Evolutionary conservation across 2,797 vertebrate species (phyloP).

Genomic region (Tapirus indicus): DNA sequence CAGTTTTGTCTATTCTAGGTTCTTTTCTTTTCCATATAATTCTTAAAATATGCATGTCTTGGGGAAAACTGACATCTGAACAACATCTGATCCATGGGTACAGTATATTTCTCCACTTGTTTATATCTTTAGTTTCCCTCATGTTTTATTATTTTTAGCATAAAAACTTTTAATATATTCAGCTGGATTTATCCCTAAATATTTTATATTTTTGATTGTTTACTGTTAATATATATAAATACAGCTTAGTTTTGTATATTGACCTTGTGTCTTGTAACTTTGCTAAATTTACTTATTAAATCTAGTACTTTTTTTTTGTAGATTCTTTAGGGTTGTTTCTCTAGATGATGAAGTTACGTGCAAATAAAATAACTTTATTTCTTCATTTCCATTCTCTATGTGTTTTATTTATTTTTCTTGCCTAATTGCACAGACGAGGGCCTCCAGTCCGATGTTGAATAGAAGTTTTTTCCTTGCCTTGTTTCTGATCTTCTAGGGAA

Average conservation of each 20-base stretch:
- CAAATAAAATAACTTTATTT: not conserved
- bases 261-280: too few species aligned
- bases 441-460: not conserved
- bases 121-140: not conserved
- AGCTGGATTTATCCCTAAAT: not conserved
- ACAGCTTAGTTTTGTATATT: too few species aligned
- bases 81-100: not conserved
- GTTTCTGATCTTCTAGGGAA: not conserved
- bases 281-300: too few species aligned
- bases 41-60: not conserved
- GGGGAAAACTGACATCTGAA: not conserved
- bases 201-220: not conserved
- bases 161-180: not conserved
- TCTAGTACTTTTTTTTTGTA: too few species aligned
- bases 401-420: not conserved
- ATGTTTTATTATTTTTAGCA: not conserved
- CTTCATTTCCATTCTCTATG: not conserved
- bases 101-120: too few species aligned
- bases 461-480: not conserved
- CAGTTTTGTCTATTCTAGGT: not conserved
- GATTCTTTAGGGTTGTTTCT: too few species aligned
- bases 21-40: not conserved
- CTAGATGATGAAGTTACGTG: too few species aligned
- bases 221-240: too few species aligned
- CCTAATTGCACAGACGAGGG: not conserved